These are phyloP conservation scores for Minunthozetes semirufus DNA, from an alignment of 2,888 invertebrate species.

Conservation along the genomic window DNA sequence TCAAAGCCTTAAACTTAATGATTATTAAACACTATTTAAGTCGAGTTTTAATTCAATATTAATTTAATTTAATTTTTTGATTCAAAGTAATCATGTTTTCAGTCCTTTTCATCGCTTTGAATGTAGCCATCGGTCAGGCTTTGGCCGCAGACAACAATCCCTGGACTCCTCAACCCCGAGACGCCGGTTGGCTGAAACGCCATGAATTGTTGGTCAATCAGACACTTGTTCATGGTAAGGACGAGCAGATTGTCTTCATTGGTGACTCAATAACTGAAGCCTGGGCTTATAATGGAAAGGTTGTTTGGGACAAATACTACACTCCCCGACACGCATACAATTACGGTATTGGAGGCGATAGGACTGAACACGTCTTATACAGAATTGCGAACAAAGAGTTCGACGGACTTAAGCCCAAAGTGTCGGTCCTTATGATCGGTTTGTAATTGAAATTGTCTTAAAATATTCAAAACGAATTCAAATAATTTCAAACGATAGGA, in stretches of 20 bases:
- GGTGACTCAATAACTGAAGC: slow-evolving; percentile 33
- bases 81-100: too few species aligned
- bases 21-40: too few species aligned
- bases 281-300: not conserved
- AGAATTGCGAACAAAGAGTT: slow-evolving; percentile 80
- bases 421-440: slow-evolving; percentile 46
- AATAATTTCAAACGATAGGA: not conserved
- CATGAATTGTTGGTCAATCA: slow-evolving; percentile 16
- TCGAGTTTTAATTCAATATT: too few species aligned
- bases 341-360: slow-evolving; percentile 80
- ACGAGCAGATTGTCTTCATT: not conserved
- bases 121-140: too few species aligned
- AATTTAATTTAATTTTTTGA: too few species aligned
- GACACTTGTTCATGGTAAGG: not conserved
- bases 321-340: slow-evolving; percentile 85
- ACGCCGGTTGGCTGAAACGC: not conserved
- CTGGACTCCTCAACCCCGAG: slow-evolving; percentile 13
- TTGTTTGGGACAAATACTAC: slow-evolving; percentile 80
- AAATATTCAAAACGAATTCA: too few species aligned
- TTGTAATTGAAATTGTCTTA: not conserved
- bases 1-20: too few species aligned
- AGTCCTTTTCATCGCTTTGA: too few species aligned
- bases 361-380: slow-evolving; percentile 85
- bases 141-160: not conserved
- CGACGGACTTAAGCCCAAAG: slow-evolving; percentile 80